Evolutionary conservation across 2,888 invertebrate genomes (phyloP).

Genomic region (Apeira syringaria): DNA sequence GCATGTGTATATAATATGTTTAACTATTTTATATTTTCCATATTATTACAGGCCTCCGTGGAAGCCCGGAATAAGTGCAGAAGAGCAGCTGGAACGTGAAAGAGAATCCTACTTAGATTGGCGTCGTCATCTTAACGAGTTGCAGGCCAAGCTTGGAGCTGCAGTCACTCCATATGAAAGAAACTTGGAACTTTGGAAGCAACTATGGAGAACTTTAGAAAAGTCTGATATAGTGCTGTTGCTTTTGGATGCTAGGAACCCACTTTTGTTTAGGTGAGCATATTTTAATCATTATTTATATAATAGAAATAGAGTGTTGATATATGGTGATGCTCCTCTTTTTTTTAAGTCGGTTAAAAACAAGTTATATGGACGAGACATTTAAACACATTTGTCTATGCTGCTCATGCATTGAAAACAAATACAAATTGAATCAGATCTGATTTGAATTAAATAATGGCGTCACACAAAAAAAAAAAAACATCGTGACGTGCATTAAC

Average conservation of each 20-base stretch:
- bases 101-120: slow-evolving; percentile 94
- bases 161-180: slow-evolving; percentile 98
- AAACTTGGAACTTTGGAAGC: slow-evolving; percentile 99
- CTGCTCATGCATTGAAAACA: too few species aligned
- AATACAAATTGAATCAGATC: too few species aligned
- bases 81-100: slow-evolving; percentile 92
- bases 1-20: too few species aligned
- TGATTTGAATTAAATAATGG: too few species aligned
- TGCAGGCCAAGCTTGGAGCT: slow-evolving; percentile 91
- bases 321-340: too few species aligned
- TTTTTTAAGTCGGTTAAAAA: too few species aligned
- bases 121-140: slow-evolving; percentile 91
- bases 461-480: too few species aligned
- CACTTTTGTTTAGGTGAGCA: slow-evolving; percentile 91
- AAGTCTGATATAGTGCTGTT: slow-evolving; percentile 96
- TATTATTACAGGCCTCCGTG: slow-evolving; percentile 88
- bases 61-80: slow-evolving; percentile 88
- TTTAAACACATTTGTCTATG: too few species aligned
- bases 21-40: background rate
- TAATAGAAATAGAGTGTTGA: too few species aligned
- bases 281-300: too few species aligned
- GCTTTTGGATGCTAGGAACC: slow-evolving; percentile 98
- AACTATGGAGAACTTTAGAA: slow-evolving; percentile 99
- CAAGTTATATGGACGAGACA: too few species aligned
- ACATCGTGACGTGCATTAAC: too few species aligned